Base-by-base conservation (phyloP, 2,113 vertebrate genomes). In the Bubo blakistoni region DNA sequence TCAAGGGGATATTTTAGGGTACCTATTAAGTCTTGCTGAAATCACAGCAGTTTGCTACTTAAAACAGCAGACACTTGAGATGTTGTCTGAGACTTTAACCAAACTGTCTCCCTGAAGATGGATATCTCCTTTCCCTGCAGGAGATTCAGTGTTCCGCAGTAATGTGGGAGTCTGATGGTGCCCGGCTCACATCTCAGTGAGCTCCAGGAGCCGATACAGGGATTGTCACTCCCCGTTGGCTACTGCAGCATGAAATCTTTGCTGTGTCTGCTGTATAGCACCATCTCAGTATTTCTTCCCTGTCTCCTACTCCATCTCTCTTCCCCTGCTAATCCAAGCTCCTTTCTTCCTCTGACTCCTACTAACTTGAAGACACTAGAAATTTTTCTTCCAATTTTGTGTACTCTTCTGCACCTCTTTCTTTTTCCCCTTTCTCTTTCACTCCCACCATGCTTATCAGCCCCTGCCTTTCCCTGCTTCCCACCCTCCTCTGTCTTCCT, bases 1-100 rank as follows among this genome's bases (percentile, higher is more conserved):
- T 52, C 81, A 81, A 79, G 49, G 20, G 40, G 58, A n/a, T 97
- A 90, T 91, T 94, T 89, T 87, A 79, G 66, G 88, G 44, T 87
- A 46, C 61, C 90, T 84, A 51, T 24, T 69, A 81, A 95, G 61
- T 24, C 57, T 79, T 76, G 32, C 86, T 94, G 83, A 97, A 94
- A 89, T 89, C 77, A 79, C 61, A 82, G 80, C 52, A 69, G 55
- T 77, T 96, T 94, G 29, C 70, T 89, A 26, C 73, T 81, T 76
- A 52, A 61, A 73, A 92, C 30, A 13, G 36, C 69, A 91, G 88
- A 78, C 30, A 17, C 44, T 17, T 17, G 40, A 72, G 86, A 82
- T 34, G 61, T 11, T 93, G 82, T 78, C 58, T 71, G 82, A 90
- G 69, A 11, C n/a, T 92, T 94, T 29, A 78, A 66, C 65, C 80